Conservation (phyloP, 2,797 vertebrate genomes). For the Alectoris magna region DNA sequence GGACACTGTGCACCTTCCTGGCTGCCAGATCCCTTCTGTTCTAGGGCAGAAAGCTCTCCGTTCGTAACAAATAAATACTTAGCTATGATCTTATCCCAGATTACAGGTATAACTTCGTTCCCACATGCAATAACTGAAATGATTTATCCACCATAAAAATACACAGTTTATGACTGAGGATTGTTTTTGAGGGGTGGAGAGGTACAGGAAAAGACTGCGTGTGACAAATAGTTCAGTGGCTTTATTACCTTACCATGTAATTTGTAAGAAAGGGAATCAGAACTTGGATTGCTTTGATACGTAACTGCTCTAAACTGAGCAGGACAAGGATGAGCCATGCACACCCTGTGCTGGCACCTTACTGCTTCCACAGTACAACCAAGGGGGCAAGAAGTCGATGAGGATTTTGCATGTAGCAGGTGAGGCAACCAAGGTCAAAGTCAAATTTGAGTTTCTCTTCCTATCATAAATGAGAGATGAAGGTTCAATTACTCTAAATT, state of each 20-base stretch:
- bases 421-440: not conserved
- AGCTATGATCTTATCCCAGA: not conserved
- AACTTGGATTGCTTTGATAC: not conserved
- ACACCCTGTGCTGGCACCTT: not conserved
- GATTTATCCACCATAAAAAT: not conserved
- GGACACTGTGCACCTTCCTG: not conserved
- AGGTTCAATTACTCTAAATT: not conserved
- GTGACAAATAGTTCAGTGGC: rapidly evolving
- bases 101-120: not conserved
- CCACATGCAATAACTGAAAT: not conserved
- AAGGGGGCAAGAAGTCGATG: not conserved
- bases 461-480: not conserved
- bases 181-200: not conserved
- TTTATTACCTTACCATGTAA: not conserved
- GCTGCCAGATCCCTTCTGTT: not conserved
- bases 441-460: not conserved
- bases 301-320: not conserved
- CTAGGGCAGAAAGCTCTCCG: not conserved
- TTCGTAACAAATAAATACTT: not conserved
- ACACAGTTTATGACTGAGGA: not conserved
- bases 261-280: no score
- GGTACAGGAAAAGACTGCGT: not conserved
- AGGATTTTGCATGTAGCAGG: not conserved
- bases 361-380: not conserved
- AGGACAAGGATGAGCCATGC: not conserved